Base-by-base conservation (phyloP, 2,888 invertebrate genomes). In the Ernsta delagoae region DNA sequence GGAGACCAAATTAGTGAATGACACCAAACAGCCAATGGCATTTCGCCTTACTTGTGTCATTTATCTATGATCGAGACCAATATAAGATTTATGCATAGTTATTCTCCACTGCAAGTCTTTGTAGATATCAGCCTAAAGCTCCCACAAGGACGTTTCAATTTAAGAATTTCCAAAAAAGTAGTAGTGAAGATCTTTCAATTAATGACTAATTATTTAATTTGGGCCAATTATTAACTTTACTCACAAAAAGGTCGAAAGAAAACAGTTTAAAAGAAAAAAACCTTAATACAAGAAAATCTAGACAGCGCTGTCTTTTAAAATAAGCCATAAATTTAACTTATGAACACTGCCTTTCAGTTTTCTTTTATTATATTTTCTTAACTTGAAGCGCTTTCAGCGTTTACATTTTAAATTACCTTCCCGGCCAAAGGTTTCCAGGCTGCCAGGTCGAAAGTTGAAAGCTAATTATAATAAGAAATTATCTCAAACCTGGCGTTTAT, bases 391-490 rank as follows among this genome's bases (percentile, higher is more conserved):
- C 53, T 60, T 36, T 54, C 54, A 50, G 53, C 54, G 62, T 65
- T 64, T 70, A 70, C 66, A 67, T 72, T 72, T 71, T 65, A 70
- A 71, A 73, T 71, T 70, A 65, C 65, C 56, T 68, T 65, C 56
- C 65, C 56, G 59, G 71, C 70, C 61, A 65, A 64, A 65, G 61
- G 61, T 63, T 70, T 59, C 39, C 67, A 67, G 63, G 61, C 59
- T 68, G 57, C 39, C 63, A 61, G 59, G 61, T 67, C 39, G 56
- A 61, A 67, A 67, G 56, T 61, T 67, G 45, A 61, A 67, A 67
- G 67, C 67, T 67, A 67, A 67, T 67, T 67, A 61, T 67, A 67
- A 67, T 67, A 67, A 56, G 60, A 61, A 67, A 61, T 67, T 67
- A 61, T 61, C 54, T 61, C n/a, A 7, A 56, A 61, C 56, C 67